These are phyloP conservation scores for Brachyhypopomus occidentalis DNA, from an alignment of 2,113 vertebrate genomes.

Conservation along the genomic window DNA sequence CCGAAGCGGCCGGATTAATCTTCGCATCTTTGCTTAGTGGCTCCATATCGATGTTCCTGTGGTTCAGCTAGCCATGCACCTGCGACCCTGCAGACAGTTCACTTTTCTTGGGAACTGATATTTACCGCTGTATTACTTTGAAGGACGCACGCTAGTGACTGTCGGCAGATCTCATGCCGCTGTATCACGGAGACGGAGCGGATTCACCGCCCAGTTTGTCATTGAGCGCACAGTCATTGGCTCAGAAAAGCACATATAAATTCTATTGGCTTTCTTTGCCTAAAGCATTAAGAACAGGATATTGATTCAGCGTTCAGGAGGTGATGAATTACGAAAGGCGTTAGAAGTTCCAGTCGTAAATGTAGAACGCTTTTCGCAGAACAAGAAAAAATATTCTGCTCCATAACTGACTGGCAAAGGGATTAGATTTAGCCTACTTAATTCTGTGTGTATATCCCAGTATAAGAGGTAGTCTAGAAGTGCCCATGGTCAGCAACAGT, in stretches of 20 bases:
- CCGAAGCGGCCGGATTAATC: conserved; percentile 70
- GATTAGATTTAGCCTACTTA: no score
- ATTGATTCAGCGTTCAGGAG: background rate
- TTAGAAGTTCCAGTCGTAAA: no score
- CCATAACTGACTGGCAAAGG: no score
- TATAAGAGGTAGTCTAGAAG: no score
- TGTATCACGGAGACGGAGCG: background rate
- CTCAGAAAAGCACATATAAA: background rate
- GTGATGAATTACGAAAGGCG: background rate
- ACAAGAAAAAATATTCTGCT: no score
- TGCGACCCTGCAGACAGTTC: background rate
- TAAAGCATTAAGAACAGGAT: background rate
- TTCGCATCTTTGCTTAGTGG: conserved; percentile 57
- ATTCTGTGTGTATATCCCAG: no score
- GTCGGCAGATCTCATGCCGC: background rate
- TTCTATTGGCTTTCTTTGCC: background rate
- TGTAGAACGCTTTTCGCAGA: no score
- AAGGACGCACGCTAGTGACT: conserved; percentile 19
- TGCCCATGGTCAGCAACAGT: no score
- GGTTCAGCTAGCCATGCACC: background rate
- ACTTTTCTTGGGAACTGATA: background rate
- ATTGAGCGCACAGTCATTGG: background rate
- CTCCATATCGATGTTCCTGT: conserved; percentile 61
- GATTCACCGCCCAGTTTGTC: background rate
- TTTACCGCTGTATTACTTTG: conserved; percentile 28